phyloP scores from a whole-genome alignment of 2,113 vertebrate genomes.

The Syngnathoides biaculeatus region DNA sequence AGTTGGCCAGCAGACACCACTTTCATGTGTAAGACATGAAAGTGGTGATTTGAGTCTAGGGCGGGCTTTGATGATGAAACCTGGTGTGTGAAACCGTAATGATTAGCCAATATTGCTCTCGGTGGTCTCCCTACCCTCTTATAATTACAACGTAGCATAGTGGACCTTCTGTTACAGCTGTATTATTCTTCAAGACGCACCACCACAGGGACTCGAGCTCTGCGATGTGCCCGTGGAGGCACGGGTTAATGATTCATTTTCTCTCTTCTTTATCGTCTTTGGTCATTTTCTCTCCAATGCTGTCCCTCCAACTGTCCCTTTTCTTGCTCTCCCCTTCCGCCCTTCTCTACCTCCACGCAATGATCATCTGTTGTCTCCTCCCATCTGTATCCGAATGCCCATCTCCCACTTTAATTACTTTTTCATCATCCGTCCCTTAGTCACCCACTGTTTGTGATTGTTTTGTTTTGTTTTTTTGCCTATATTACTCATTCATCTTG shows the following conservation, averaged over 20 bases:
- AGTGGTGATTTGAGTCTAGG: constrained; percentile 62
- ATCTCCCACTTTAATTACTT: constrained; percentile 32
- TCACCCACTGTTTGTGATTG: background rate
- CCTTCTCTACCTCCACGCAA: constrained; percentile 29
- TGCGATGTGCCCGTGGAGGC: constrained; percentile 48
- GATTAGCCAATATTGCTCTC: constrained; percentile 67
- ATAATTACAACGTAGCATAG: constrained; percentile 63
- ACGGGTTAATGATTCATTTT: constrained; percentile 57
- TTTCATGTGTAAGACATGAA: constrained; percentile 54
- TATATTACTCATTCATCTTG: background rate
- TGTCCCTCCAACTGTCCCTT: constrained; percentile 47
- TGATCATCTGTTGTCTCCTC: constrained; percentile 21
- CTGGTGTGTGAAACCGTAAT: constrained; percentile 64
- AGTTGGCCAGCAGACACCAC: constrained; percentile 23
- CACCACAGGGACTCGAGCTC: constrained; percentile 41
- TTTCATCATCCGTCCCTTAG: background rate
- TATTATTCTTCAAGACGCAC: constrained; percentile 54
- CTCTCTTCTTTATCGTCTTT: constrained; percentile 38
- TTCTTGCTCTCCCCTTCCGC: constrained; percentile 32
- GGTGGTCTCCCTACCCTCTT: constrained; percentile 62
- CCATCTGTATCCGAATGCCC: constrained; percentile 32
- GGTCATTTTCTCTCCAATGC: constrained; percentile 33
- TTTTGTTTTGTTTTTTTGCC: constrained; percentile 14
- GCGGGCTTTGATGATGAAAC: constrained; percentile 74
- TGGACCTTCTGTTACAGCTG: constrained; percentile 44